Base-by-base conservation (phyloP, 2,888 invertebrate genomes). In the Andrena chrysosceles region DNA sequence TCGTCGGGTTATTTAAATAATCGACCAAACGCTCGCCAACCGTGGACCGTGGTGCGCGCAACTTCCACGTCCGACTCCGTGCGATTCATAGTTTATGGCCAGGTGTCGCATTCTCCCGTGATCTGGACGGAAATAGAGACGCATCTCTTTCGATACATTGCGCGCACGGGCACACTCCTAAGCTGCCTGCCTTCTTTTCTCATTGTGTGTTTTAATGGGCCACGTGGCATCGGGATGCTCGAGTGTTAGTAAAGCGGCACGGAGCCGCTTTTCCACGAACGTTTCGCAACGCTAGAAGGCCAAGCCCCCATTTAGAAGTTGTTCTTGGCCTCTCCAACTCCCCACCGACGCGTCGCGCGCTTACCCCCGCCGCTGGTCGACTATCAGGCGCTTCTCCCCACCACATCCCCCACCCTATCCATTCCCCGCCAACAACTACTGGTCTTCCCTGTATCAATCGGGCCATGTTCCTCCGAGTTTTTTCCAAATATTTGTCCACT, bases 251-350 rank as follows among this genome's bases (percentile, higher is more conserved):
- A 89, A 91, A 93, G 92, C 93, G 90, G 91, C 91, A 89, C 92
- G 92, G 92, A 93, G 91, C 89, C 90, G 87, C 91, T 89, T 91
- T 93, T 93, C 93, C 93, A 92, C 93, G 93, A 93, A 93, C 86
- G 90, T 93, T 92, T 93, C 91, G 93, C 93, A 93, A 93, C 90
- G 91, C 91, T 90, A 93, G 93, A 93, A 93, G 93, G 92, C 93
- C 93, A 92, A 92, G 91, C 92, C 92, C 91, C 91, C 91, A 89
- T 92, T 91, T 92, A 91, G 86, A 91, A 91, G 90, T 89, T 89
- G 89, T 73, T 80, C 81, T 85, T 83, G 83, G 70, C 86, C 82
- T 86, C 84, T 86, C 74, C 74, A 76, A 79, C 76, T 62, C 72
- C 79, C 81, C 72, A 74, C 74, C 49, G 20, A 4, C 48, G 52